Evolutionary conservation across 2,113 vertebrate genomes (phyloP).

Genomic region (Amblyornis subalaris): DNA sequence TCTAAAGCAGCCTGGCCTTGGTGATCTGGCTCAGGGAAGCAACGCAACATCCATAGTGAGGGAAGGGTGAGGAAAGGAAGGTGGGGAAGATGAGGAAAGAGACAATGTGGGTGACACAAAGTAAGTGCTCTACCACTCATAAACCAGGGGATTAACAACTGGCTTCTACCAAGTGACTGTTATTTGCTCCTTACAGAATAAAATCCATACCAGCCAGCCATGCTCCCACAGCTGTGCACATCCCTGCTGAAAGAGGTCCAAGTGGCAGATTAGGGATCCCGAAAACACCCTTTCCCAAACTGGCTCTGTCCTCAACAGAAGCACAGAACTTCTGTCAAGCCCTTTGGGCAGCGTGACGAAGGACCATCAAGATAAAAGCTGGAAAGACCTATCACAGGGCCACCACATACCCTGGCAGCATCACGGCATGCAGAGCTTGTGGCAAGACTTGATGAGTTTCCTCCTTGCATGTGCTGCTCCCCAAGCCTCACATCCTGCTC

Average conservation of each 20-base stretch:
- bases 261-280: neutral
- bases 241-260: neutral
- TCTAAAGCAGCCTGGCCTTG: neutral
- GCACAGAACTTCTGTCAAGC: neutral
- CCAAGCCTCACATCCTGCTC: rapidly evolving
- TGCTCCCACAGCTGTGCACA: neutral
- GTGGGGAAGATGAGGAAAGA: neutral
- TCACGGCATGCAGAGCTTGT: rapidly evolving
- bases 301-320: neutral
- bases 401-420: neutral
- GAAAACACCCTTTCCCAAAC: neutral
- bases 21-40: neutral
- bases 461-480: neutral
- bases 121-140: neutral
- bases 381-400: neutral
- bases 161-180: neutral
- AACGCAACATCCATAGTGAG: neutral
- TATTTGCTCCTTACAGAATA: neutral
- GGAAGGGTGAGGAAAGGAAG: neutral
- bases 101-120: neutral
- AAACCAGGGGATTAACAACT: neutral
- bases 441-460: neutral
- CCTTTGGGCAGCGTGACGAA: neutral
- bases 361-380: neutral
- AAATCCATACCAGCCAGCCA: neutral